Conservation (phyloP, 2,888 invertebrate species). For the Deroplatys truncata region DNA sequence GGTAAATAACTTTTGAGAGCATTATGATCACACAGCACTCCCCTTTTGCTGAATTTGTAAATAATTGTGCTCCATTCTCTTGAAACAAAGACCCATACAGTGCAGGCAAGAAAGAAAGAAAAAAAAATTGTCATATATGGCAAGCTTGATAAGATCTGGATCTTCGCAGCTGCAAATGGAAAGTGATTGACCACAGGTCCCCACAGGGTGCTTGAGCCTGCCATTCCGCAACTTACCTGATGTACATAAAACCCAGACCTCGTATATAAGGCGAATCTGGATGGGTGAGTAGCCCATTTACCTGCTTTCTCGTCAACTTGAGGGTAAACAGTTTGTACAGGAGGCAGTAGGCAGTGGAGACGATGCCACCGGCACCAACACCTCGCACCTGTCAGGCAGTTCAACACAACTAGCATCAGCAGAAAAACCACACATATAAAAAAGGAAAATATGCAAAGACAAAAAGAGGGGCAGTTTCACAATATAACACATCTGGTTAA, state of each 20-base stretch:
- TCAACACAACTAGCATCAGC: neutral
- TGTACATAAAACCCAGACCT: constrained; percentile 83
- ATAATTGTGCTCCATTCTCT: too few relatives aligned
- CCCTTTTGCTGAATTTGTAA: too few relatives aligned
- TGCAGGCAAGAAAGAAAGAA: neutral
- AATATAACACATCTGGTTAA: neutral
- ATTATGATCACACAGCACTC: too few relatives aligned
- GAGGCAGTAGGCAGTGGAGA: constrained; percentile 99
- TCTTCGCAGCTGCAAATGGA: neutral
- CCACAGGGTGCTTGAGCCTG: neutral
- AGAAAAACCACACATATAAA: neutral
- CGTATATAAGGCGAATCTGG: constrained; percentile 96
- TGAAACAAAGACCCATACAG: too few relatives aligned
- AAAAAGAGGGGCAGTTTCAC: neutral
- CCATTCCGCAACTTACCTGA: constrained; percentile 49
- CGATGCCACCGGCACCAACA: constrained; percentile 98
- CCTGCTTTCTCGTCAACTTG: constrained; percentile 94
- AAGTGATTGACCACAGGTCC: neutral
- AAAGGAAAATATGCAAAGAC: neutral
- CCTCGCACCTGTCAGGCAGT: constrained; percentile 75
- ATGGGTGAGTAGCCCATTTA: constrained; percentile 92
- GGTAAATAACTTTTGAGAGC: too few relatives aligned
- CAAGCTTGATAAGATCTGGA: neutral
- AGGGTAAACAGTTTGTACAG: constrained; percentile 96
- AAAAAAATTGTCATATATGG: neutral